phyloP scores from a whole-genome alignment of 2,888 invertebrate genomes.

The Notocelia uddmanniana region DNA sequence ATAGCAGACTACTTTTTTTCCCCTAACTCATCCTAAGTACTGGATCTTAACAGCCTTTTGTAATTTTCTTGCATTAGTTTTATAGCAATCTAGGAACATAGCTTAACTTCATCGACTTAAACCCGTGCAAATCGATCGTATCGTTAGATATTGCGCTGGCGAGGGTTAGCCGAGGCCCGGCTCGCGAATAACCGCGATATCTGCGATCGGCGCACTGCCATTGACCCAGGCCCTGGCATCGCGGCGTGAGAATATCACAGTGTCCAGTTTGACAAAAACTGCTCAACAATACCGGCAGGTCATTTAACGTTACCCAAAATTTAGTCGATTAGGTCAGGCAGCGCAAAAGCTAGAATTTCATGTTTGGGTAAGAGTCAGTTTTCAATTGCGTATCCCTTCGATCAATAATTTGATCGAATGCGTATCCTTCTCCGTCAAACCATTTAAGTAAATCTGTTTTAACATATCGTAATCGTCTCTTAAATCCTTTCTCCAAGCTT shows the following conservation, averaged over 20 bases:
- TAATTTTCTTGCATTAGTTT: neutral
- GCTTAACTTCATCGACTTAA: constrained; percentile 25
- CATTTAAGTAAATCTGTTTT: neutral
- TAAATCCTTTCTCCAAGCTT: neutral
- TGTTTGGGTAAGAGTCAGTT: neutral
- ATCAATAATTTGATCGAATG: too few relatives aligned
- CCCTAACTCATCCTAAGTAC: neutral
- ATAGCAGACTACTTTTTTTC: neutral
- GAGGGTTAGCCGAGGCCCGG: constrained; percentile 29
- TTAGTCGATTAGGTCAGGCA: neutral
- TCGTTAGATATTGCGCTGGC: constrained; percentile 42
- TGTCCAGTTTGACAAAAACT: constrained; percentile 41
- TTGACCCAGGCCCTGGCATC: constrained; percentile 46
- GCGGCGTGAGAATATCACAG: constrained; percentile 42
- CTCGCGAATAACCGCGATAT: constrained; percentile 42
- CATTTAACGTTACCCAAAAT: neutral
- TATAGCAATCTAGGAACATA: constrained; percentile 15
- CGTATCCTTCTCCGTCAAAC: neutral
- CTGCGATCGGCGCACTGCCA: constrained; percentile 45
- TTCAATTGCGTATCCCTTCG: neutral
- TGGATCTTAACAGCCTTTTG: neutral
- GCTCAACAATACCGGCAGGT: constrained; percentile 27
- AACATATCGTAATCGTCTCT: neutral
- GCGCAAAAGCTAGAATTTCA: neutral
- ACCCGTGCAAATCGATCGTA: constrained; percentile 41